Base-by-base conservation (phyloP, 1,140 invertebrate genomes). In the Protaetia brevitarsis region DNA sequence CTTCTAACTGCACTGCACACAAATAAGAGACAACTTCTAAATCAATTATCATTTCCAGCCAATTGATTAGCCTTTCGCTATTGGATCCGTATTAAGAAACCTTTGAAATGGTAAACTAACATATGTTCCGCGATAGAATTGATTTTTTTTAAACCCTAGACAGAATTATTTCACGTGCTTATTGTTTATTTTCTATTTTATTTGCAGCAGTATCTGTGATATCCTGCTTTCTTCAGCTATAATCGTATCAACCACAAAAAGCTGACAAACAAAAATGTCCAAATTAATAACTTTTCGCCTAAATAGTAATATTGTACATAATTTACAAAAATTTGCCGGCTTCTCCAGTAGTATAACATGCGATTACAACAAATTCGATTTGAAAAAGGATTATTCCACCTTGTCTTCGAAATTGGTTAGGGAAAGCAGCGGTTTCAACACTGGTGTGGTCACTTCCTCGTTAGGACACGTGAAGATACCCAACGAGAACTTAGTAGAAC, bases 401-500 rank as follows among this genome's bases (percentile, higher is more conserved):
- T 34, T n/a, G 7, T 7, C n/a, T n/a, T 7, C 16, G 26, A 56
- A 56, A 56, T 13, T 21, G 10, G 13, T 56, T 11, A 1, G 8
- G 51, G 7, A 10, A 5, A 58, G 2, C 23, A 2, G 28, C 10
- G 29, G 16, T 19, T 61, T 19, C 30, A 61, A 23, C 56, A 58
- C 10, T 21, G 29, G 19, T 16, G 19, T 61, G 0, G 19, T 61
- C 28, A 30, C 26, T n/a, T 34, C 59, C 10, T 36, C 59, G 19
- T 36, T 61, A 23, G 59, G 59, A 16, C 31, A 61, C 36, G 59
- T 61, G 28, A 61, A 61, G 36, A 16, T 61, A 6, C 28, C 59
- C 31, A 61, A 61, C 29, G 59, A 61, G 31, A 61, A 61, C 26
- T n/a, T 61, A 10, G 31, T 61, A 5, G 59, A 61, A 26, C 59